phyloP scores from a whole-genome alignment of 2,113 vertebrate genomes.

The Gobius niger region DNA sequence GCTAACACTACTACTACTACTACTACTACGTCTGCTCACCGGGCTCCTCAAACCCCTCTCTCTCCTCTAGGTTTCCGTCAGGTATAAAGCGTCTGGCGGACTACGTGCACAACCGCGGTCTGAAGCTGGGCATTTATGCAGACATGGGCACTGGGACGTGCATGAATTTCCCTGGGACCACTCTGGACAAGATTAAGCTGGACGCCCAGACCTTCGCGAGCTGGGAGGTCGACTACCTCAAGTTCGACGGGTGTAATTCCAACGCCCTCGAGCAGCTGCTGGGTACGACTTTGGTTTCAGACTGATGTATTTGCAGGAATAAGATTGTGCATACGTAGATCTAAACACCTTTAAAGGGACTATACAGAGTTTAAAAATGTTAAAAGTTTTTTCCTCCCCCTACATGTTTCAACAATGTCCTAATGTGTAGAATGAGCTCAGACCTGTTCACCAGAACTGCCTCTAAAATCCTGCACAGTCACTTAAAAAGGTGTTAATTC shows the following conservation, averaged over 20 bases:
- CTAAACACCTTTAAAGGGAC: too few relatives aligned
- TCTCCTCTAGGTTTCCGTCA: conserved; percentile 72
- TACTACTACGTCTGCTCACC: too few relatives aligned
- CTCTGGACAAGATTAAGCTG: conserved; percentile 73
- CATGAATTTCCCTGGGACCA: conserved; percentile 84
- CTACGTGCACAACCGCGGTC: conserved; percentile 82
- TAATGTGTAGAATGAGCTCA: too few relatives aligned
- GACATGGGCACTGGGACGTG: conserved; percentile 85
- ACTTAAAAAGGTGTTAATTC: too few relatives aligned
- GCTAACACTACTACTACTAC: too few relatives aligned
- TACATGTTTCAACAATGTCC: too few relatives aligned
- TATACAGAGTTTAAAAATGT: too few relatives aligned
- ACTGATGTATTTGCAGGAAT: too few relatives aligned
- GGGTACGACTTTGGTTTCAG: conserved; percentile 66
- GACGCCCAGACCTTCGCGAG: conserved; percentile 85
- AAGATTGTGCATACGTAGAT: too few relatives aligned
- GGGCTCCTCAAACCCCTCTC: not conserved
- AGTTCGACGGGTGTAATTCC: conserved; percentile 87
- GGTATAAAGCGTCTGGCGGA: conserved; percentile 84
- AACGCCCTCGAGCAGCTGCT: conserved; percentile 64
- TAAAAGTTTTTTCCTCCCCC: too few relatives aligned
- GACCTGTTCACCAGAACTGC: too few relatives aligned
- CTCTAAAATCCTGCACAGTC: too few relatives aligned
- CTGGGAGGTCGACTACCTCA: conserved; percentile 90
- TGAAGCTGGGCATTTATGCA: conserved; percentile 87